These are phyloP conservation scores for Anguilla megastoma DNA, from an alignment of 2,797 vertebrate genomes.

Conservation along the genomic window DNA sequence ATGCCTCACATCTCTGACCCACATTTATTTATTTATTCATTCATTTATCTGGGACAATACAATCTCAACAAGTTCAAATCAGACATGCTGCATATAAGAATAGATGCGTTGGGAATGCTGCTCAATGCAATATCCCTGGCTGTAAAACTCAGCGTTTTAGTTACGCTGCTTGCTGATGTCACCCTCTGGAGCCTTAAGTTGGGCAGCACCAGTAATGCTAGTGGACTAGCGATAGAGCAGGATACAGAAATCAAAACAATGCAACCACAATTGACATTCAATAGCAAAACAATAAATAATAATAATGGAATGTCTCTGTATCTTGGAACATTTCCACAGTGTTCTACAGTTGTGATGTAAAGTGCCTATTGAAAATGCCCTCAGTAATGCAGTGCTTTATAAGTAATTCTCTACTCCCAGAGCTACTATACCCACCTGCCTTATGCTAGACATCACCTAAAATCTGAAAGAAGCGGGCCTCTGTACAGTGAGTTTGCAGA, in stretches of 20 bases:
- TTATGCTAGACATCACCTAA: not conserved
- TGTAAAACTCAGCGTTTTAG: too few relatives aligned
- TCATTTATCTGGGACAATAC: too few relatives aligned
- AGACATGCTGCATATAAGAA: too few relatives aligned
- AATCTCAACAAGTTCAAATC: too few relatives aligned
- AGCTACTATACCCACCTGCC: not conserved
- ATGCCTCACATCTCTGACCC: too few relatives aligned
- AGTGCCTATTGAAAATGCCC: not conserved
- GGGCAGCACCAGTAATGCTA: not conserved
- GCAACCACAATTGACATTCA: not conserved
- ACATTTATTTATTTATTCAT: too few relatives aligned
- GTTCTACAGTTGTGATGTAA: not conserved
- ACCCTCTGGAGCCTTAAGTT: not conserved
- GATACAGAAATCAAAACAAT: not conserved
- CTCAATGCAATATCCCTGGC: too few relatives aligned
- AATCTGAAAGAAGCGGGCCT: not conserved
- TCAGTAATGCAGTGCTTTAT: not conserved
- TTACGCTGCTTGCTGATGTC: not conserved
- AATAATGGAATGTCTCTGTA: not conserved
- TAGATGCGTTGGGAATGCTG: too few relatives aligned
- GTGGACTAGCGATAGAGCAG: not conserved
- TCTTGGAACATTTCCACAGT: not conserved
- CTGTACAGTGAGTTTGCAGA: not conserved
- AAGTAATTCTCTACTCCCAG: not conserved
- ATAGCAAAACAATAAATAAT: not conserved